A percentile compares a stretch with the other conserved stretches of the same genome.
Evolutionary conservation across 2,888 invertebrate genomes (phyloP).

Genomic region (Mesochorus sp.): DNA sequence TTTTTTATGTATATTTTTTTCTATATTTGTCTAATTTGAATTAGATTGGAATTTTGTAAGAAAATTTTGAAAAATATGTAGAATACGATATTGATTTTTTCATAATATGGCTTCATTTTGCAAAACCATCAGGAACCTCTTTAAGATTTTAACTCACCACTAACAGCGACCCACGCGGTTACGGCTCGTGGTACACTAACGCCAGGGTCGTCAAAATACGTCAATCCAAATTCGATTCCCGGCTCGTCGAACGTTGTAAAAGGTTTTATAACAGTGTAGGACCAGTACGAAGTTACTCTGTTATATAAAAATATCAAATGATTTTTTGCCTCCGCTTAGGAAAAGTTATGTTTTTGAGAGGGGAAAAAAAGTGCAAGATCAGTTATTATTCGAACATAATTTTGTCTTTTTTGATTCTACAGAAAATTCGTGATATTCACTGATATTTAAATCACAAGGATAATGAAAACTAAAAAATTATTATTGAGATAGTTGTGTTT

Average conservation of each 20-base stretch:
- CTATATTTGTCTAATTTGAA: no score
- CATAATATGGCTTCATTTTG: background rate
- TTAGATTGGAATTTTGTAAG: no score
- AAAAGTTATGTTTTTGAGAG: background rate
- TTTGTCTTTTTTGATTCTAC: no score
- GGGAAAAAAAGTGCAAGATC: no score
- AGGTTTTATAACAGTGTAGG: slow-evolving; percentile 92
- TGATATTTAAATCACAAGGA: no score
- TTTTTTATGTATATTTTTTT: no score
- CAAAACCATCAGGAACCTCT: background rate
- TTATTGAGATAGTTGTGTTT: no score
- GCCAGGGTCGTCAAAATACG: slow-evolving; percentile 95
- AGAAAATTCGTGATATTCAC: no score
- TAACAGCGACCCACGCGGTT: slow-evolving; percentile 87
- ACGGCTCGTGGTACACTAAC: slow-evolving; percentile 88
- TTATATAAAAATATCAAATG: slow-evolving; percentile 42
- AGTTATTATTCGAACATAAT: no score
- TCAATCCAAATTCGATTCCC: slow-evolving; percentile 92
- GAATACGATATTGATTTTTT: background rate
- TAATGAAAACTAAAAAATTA: no score
- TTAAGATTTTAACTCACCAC: slow-evolving; percentile 77
- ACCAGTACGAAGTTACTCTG: slow-evolving; percentile 91
- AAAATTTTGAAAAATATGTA: background rate
- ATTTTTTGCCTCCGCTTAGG: no score
- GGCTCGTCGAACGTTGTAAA: slow-evolving; percentile 85